Evolutionary conservation across 2,888 invertebrate species (phyloP).

Genomic region (Aphidoletes aphidimyza): DNA sequence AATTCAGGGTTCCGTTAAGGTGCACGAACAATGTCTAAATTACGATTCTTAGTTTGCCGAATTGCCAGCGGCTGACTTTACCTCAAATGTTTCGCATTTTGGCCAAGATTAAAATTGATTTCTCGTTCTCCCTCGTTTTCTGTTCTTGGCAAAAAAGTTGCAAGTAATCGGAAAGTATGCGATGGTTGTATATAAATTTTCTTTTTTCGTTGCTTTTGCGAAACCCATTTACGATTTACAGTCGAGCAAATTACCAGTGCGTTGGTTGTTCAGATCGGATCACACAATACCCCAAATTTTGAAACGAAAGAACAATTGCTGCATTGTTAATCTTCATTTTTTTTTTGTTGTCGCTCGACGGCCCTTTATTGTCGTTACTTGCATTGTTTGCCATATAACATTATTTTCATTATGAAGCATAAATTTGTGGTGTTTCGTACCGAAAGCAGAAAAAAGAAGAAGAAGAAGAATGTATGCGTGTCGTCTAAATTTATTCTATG

Average conservation of each 20-base stretch:
- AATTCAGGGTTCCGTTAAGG: too few relatives aligned
- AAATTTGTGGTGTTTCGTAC: background rate
- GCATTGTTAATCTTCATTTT: background rate
- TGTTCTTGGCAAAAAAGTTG: background rate
- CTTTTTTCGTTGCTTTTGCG: background rate
- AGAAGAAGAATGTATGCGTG: background rate
- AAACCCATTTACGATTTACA: background rate
- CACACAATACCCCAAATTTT: background rate
- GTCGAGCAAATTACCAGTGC: background rate
- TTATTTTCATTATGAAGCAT: background rate
- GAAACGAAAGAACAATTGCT: slow-evolving; percentile 1
- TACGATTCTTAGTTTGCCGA: too few relatives aligned
- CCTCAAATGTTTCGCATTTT: background rate
- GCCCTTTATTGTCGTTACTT: background rate
- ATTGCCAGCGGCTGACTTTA: background rate
- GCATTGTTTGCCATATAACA: background rate
- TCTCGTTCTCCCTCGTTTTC: background rate
- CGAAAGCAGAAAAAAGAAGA: too few relatives aligned
- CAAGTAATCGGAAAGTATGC: background rate
- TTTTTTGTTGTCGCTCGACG: background rate
- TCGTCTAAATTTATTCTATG: background rate
- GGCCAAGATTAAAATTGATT: background rate
- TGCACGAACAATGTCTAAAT: too few relatives aligned
- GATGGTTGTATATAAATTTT: too few relatives aligned
- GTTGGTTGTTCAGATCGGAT: background rate